Evolutionary conservation across 2,797 vertebrate species (phyloP).

Genomic region (Myiotriccus ornatus): DNA sequence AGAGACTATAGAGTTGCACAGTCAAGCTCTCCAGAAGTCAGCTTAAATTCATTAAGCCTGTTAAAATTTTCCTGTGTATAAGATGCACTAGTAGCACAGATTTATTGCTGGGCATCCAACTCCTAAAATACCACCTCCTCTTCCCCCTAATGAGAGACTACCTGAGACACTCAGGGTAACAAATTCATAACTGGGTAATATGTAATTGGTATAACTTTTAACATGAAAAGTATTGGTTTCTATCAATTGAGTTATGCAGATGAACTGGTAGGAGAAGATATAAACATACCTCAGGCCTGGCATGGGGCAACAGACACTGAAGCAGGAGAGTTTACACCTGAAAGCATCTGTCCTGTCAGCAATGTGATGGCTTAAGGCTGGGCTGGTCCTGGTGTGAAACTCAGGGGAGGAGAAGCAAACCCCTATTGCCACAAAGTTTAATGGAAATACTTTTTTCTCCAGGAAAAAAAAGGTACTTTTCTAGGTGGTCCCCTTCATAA

Average conservation of each 20-base stretch:
- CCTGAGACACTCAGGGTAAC: not conserved
- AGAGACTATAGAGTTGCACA: not conserved
- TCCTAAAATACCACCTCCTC: not conserved
- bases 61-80: not conserved
- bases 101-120: not conserved
- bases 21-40: not conserved
- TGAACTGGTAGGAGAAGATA: not conserved
- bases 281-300: not conserved
- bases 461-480: not conserved
- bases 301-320: accelerated
- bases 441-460: not conserved
- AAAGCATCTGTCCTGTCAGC: not conserved
- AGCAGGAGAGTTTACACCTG: not conserved
- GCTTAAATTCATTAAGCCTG: constrained; percentile 25
- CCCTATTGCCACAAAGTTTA: not conserved
- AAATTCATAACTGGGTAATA: not conserved
- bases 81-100: not conserved
- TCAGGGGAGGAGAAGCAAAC: not conserved
- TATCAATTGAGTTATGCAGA: not conserved
- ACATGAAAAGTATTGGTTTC: not conserved
- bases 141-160: not conserved
- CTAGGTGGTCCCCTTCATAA: not conserved
- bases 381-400: not conserved
- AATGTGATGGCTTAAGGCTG: accelerated
- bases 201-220: not conserved